phyloP scores from a whole-genome alignment of 2,888 invertebrate species.

The Brachyopa scutellaris region DNA sequence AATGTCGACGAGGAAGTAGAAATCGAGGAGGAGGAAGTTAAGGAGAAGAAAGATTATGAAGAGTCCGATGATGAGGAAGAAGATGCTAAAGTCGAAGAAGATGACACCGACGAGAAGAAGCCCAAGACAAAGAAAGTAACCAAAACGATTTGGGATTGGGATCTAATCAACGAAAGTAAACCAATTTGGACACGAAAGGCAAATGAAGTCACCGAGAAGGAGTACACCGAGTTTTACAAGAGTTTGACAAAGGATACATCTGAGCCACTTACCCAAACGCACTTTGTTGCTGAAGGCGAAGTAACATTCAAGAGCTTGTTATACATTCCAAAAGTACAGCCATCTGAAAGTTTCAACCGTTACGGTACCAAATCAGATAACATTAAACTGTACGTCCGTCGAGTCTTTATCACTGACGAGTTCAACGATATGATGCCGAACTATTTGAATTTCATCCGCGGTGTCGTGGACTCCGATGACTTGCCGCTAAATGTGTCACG shows the following conservation, averaged over 20 bases:
- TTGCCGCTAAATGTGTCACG: constrained; percentile 98
- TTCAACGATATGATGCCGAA: constrained; percentile 99
- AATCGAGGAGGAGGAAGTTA: constrained; percentile 83
- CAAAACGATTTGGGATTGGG: constrained; percentile 99
- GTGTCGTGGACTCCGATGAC: constrained; percentile 99
- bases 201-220: constrained; percentile 90
- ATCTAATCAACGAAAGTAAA: constrained; percentile 96
- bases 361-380: constrained; percentile 97
- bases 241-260: constrained; percentile 94
- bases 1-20: constrained; percentile 90
- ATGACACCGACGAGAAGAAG: constrained; percentile 84
- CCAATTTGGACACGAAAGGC: constrained; percentile 99
- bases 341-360: constrained; percentile 96
- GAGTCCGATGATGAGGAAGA: constrained; percentile 83
- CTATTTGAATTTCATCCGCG: constrained; percentile 96
- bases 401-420: constrained; percentile 99
- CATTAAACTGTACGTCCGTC: constrained; percentile 97
- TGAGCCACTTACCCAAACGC: constrained; percentile 91
- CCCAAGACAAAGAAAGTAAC: constrained; percentile 94
- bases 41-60: constrained; percentile 83
- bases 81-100: constrained; percentile 86
- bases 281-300: constrained; percentile 99
- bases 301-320: constrained; percentile 98
- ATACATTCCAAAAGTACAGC: constrained; percentile 95
- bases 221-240: constrained; percentile 98